Evolutionary conservation across 2,113 vertebrate species (phyloP).

Genomic region (Vulpes vulpes): DNA sequence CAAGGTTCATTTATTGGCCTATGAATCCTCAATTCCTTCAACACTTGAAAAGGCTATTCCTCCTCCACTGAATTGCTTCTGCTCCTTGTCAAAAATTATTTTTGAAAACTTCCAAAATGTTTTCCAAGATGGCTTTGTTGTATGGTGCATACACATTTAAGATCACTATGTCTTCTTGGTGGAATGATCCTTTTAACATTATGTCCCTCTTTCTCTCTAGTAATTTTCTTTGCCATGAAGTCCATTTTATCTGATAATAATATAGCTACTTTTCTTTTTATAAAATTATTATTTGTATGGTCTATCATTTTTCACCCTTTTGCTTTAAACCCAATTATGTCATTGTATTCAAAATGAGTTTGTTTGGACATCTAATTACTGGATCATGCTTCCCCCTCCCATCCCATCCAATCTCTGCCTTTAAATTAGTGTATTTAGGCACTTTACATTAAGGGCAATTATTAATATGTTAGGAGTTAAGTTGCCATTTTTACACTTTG

Average conservation of each 20-base stretch:
- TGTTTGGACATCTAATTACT: not conserved
- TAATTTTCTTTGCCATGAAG: not conserved
- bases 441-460: not conserved
- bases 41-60: not conserved
- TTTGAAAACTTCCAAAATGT: not conserved
- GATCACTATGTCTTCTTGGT: not conserved
- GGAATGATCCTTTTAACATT: not conserved
- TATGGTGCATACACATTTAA: not conserved
- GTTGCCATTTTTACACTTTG: not conserved
- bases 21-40: not conserved
- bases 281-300: not conserved
- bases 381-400: not conserved
- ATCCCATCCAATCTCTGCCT: not conserved
- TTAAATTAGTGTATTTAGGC: not conserved
- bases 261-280: not conserved
- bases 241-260: not conserved
- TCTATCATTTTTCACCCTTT: not conserved
- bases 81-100: not conserved
- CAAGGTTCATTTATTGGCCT: not conserved
- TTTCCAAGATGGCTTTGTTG: not conserved
- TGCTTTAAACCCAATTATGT: conserved; percentile 1
- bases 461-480: not conserved
- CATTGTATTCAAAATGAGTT: not conserved
- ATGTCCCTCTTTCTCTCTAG: not conserved
- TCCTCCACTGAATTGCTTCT: not conserved